phyloP scores from a whole-genome alignment of 2,113 vertebrate species.

The Camelus dromedarius region DNA sequence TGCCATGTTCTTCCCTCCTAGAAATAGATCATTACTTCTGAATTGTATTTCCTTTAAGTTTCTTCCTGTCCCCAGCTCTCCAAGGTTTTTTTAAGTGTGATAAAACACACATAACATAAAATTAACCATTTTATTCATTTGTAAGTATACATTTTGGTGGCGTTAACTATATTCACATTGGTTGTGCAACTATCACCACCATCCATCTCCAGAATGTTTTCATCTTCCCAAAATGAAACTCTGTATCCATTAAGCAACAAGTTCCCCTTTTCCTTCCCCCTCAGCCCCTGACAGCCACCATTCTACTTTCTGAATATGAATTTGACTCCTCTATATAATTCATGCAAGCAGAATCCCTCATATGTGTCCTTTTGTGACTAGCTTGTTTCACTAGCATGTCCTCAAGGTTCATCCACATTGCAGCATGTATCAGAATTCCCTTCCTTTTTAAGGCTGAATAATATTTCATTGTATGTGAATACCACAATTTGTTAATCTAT shows the following conservation, averaged over 20 bases:
- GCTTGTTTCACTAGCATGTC: neutral
- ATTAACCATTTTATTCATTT: neutral
- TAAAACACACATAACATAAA: neutral
- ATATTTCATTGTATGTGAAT: neutral
- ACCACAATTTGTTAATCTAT: neutral
- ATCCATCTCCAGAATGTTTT: neutral
- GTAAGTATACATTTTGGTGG: neutral
- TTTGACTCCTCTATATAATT: neutral
- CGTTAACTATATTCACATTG: neutral
- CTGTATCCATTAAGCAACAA: neutral
- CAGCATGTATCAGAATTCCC: neutral
- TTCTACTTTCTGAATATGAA: neutral
- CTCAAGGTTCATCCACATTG: neutral
- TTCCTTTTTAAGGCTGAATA: neutral
- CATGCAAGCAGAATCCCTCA: neutral
- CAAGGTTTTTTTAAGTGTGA: neutral
- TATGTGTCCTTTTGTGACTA: neutral
- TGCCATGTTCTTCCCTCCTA: neutral
- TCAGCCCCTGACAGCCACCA: neutral
- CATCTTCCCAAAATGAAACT: constrained; percentile 3
- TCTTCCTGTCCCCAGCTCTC: neutral
- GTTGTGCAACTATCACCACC: neutral
- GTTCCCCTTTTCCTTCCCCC: neutral
- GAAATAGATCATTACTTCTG: neutral
- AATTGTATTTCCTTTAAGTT: neutral